Conservation (phyloP, 2,797 vertebrate species). For the Phoebastria nigripes region DNA sequence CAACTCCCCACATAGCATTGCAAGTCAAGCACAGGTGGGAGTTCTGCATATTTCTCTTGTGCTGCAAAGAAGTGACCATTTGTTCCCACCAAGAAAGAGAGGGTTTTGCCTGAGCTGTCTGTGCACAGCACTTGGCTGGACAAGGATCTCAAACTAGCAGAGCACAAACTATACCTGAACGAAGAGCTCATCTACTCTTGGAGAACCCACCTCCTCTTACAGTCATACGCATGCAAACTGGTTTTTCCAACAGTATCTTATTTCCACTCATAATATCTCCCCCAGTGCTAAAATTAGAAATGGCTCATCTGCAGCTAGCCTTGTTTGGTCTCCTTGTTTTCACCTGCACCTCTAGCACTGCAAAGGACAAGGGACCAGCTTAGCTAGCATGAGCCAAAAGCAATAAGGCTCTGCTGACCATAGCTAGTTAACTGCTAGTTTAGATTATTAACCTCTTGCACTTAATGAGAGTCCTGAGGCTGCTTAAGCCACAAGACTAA, state of each 20-base stretch:
- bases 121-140: not conserved
- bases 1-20: not conserved
- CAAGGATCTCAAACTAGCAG: not conserved
- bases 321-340: not conserved
- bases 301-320: not conserved
- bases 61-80: not conserved
- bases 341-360: not conserved
- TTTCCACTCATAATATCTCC: not conserved
- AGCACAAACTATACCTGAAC: not conserved
- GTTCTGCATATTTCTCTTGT: not conserved
- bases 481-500: constrained; percentile 42
- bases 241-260: not conserved
- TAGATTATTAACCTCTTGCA: constrained; percentile 57
- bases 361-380: not conserved
- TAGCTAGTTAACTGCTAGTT: constrained; percentile 61
- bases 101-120: not conserved
- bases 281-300: not conserved
- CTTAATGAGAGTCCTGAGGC: constrained; percentile 66
- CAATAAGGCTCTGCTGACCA: constrained; percentile 51
- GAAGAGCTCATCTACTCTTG: not conserved
- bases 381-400: not conserved
- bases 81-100: not conserved
- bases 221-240: rapidly evolving
- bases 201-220: not conserved
- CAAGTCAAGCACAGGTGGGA: rapidly evolving